Evolutionary conservation across 2,113 vertebrate species (phyloP).

Genomic region (Rhineura floridana): DNA sequence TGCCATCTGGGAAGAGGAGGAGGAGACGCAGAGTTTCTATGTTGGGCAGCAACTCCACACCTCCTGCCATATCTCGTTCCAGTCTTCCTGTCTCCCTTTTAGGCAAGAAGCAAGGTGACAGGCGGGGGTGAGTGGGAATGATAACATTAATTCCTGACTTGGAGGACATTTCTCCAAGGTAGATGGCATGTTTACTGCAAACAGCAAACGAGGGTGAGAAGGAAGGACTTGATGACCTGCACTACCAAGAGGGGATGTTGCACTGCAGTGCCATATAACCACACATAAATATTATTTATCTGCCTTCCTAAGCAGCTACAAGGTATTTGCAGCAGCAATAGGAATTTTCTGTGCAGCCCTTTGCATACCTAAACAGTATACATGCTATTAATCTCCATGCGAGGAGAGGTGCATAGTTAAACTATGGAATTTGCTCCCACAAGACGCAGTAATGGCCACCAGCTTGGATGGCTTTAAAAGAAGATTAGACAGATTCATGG

Average conservation of each 20-base stretch:
- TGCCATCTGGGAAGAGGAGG: background rate
- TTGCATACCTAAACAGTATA: slow-evolving; percentile 23
- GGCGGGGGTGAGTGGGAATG: background rate
- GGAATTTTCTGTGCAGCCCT: slow-evolving; percentile 32
- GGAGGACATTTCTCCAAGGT: slow-evolving; percentile 7
- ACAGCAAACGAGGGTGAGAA: background rate
- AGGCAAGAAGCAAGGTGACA: slow-evolving; percentile 7
- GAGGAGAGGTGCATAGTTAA: no score
- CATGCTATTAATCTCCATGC: slow-evolving; percentile 45
- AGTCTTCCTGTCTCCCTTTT: background rate
- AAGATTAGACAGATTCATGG: no score
- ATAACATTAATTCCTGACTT: background rate
- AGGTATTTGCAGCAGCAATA: slow-evolving; percentile 25
- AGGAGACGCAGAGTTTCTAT: background rate
- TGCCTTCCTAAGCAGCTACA: slow-evolving; percentile 43
- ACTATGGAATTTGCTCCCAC: no score
- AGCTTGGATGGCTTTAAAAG: no score
- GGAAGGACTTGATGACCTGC: slow-evolving; percentile 26
- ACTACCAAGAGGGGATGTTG: background rate
- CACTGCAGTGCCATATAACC: slow-evolving; percentile 24
- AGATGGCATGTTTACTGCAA: slow-evolving; percentile 28
- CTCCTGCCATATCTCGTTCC: background rate
- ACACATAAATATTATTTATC: slow-evolving; percentile 45
- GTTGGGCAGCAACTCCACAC: background rate
- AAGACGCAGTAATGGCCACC: no score